Conservation (phyloP, 2,888 invertebrate genomes). For the Heliconius cydno region DNA sequence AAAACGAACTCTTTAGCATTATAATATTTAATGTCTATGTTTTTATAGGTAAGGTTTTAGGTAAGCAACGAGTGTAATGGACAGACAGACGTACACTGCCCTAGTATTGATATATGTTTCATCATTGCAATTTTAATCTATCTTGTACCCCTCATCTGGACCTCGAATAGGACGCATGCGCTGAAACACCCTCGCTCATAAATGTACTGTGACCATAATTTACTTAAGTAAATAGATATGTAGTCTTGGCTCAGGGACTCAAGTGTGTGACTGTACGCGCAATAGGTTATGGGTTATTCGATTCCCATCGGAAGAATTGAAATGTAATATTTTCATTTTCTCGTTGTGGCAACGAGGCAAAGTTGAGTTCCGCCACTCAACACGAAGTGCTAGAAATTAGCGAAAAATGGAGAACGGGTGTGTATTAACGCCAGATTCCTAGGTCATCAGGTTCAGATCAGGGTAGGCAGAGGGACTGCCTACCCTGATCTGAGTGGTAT, state of each 20-base stretch:
- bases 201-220: conserved; percentile 34
- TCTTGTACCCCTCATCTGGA: conserved; percentile 34
- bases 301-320: neutral
- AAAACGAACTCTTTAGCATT: no score
- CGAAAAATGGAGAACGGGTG: no score
- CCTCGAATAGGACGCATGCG: conserved; percentile 34
- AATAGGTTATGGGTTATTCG: neutral
- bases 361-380: no score
- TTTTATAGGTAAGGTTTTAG: no score
- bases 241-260: neutral
- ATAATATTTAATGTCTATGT: no score
- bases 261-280: neutral
- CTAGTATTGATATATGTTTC: conserved; percentile 25
- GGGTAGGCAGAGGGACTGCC: no score
- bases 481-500: neutral
- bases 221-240: neutral
- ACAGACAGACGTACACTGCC: conserved; percentile 17
- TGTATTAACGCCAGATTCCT: neutral
- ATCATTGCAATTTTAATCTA: conserved; percentile 35
- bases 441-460: no score
- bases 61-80: neutral
- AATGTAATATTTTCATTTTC: neutral
- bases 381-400: no score
- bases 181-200: conserved; percentile 26
- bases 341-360: neutral